Evolutionary conservation across 1,140 invertebrate species (phyloP), one percentile per base, ranked within the genome.

Genomic region (Aphis gossypii): DNA sequence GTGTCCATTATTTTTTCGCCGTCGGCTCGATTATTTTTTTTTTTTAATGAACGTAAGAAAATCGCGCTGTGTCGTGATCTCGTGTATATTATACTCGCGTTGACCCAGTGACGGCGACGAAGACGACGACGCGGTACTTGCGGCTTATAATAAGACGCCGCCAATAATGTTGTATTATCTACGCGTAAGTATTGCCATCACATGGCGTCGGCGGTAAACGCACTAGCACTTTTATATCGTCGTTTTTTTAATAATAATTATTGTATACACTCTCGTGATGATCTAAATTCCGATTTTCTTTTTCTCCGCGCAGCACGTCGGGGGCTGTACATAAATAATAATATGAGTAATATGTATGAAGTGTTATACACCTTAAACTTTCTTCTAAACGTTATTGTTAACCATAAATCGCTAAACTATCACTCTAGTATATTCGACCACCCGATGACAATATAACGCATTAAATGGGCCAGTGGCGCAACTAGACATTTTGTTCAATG

Each of bases 81-180:
- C 60, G 60, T 84, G 23, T 84, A 41, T 44, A 84, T 11, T 84
- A 25, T 44, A 84, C 38, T 9, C 9, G 9, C 38, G 41, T 84
- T 84, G 83, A 84, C 83, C 41, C 83, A 41, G 83, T 84, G 83
- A 84, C 82, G 82, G 23, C 30, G 60, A 76, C 60, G 60, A 76
- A 30, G 14, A 76, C 14, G 60, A 76, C 60, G 30, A 68, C 60
- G 14, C n/a, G 30, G 60, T 35, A 76, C 30, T n/a, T n/a, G 14
- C 5, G 30, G 60, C 60, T 76, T 76, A 76, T 76, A 18, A 76
- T 5, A 68, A 68, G 30, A 68, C 60, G 30, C 30, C 30, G 60
- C 60, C 25, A n/a, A 76, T 76, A 30, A 30, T 60, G 56, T 25
- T 60, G 14, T 68, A 5, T n/a, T 68, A n/a, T 68, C 60, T 68